Base-by-base conservation (phyloP, 2,113 vertebrate genomes). In the Laticauda colubrina region DNA sequence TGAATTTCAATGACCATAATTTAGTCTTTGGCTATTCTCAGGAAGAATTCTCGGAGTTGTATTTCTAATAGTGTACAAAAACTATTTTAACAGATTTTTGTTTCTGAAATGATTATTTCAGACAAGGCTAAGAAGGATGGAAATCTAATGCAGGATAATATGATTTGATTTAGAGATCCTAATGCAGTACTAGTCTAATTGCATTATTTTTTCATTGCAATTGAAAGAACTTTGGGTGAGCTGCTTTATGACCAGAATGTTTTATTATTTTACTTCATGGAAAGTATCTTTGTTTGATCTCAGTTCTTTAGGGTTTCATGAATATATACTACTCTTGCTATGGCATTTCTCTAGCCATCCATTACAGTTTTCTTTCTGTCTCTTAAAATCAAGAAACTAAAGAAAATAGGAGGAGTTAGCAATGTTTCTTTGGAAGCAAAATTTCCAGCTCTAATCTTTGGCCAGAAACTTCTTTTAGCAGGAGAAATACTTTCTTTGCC, bases 401-500 rank as follows among this genome's bases (percentile, higher is more conserved):
- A 91, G 90, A 90, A 0, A 1, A 11, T 85, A 94, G 81, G 54
- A 94, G 93, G 94, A 92, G 18, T 92, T 69, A 89, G 21, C 26
- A 23, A 57, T 75, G 26, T 18, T 5, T 69, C 56, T 93, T n/a
- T 69, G 90, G 39, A 48, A 90, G 86, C 92, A 92, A 87, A 87
- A 91, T 94, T 56, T 88, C 55, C 90, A 92, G 34, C 48, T 91
- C 56, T 91, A 88, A 85, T 45, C 85, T 43, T 88, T 89, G 69
- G 69, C 90, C 89, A 61, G 88, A 91, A 93, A 95, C n/a, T 75
- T 75, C 24, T 93, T 92, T 92, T 88, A 81, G 91, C 34, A 85
- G 91, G 94, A 92, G 54, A 95, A 93, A 94, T 7, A n/a, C 91
- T 88, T 89, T 10, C 91, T 93, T 21, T 18, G 88, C 94, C 91